A percentile compares a stretch with the other conserved stretches of the same genome.
These are phyloP conservation scores for Caenorhabditis sp. DNA, from an alignment of 2,888 invertebrate genomes.

Conservation along the genomic window DNA sequence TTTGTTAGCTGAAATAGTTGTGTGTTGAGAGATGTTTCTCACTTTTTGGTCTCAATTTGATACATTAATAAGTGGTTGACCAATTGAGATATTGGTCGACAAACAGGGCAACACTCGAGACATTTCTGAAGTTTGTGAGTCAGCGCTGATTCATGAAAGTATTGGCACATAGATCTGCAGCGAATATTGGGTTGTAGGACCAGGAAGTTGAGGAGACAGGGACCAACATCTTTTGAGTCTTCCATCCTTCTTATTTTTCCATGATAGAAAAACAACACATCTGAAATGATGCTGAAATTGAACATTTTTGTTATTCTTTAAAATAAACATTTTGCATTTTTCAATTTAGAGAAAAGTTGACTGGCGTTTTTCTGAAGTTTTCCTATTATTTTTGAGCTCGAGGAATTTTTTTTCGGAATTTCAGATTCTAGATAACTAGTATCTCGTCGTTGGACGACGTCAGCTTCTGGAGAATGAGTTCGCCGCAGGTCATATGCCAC, in stretches of 20 bases:
- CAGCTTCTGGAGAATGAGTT: conserved; percentile 12
- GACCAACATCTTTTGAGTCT: too few species aligned
- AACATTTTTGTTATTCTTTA: too few species aligned
- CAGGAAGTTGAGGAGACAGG: too few species aligned
- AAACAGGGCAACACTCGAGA: conserved; percentile 30
- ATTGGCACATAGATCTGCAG: not conserved
- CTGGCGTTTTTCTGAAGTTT: too few species aligned
- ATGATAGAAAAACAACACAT: too few species aligned
- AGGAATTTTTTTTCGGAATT: not conserved
- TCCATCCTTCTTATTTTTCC: too few species aligned
- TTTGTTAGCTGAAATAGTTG: conserved; percentile 26
- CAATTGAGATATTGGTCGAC: not conserved
- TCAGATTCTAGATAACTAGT: not conserved
- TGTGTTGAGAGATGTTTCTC: conserved; percentile 14
- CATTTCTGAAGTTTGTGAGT: conserved; percentile 24
- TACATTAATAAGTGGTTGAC: conserved; percentile 27
- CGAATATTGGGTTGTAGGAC: not conserved
- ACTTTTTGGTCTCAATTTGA: conserved; percentile 53
- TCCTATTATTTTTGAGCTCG: too few species aligned
- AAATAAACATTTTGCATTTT: too few species aligned
- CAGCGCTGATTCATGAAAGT: conserved; percentile 12
- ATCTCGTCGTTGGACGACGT: not conserved
- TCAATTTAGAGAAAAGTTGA: too few species aligned
- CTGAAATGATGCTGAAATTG: too few species aligned
- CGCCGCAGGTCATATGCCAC: conserved; percentile 19